A percentile compares a stretch with the other conserved stretches of the same genome.
These are phyloP conservation scores for Pterophyllum scalare DNA, from an alignment of 2,113 vertebrate species.

Conservation along the genomic window DNA sequence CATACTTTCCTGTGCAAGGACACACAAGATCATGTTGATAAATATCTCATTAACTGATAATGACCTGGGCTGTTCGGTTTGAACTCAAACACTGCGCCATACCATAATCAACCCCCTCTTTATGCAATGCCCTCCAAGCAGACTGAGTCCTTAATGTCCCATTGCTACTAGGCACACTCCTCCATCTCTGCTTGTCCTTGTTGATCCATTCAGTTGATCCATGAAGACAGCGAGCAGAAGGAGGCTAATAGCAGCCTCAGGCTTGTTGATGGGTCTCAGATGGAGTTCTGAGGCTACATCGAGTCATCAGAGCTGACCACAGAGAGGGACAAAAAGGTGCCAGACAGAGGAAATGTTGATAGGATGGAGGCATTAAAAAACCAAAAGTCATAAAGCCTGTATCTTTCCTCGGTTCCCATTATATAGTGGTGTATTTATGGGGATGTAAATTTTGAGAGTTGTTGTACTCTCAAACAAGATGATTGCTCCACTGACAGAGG, in stretches of 20 bases:
- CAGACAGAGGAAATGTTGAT: constrained; percentile 4
- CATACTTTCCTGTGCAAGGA: background rate
- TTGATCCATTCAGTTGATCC: constrained; percentile 46
- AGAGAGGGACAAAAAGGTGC: accelerated
- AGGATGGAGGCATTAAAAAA: background rate
- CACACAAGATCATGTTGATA: constrained; percentile 33
- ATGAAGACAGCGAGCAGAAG: constrained; percentile 59
- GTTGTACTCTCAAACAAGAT: background rate
- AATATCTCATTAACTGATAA: constrained; percentile 57
- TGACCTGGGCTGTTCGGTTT: constrained; percentile 15
- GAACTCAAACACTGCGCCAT: background rate
- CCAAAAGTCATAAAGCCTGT: background rate
- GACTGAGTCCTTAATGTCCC: constrained; percentile 16
- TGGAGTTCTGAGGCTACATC: constrained; percentile 28
- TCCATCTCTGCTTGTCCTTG: constrained; percentile 24
- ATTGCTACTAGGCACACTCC: constrained; percentile 1
- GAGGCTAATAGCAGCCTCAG: constrained; percentile 61
- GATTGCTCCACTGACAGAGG: constrained; percentile 20
- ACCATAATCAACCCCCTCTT: background rate
- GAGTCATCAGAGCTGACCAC: constrained; percentile 16
- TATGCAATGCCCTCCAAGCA: background rate
- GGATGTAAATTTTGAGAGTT: background rate
- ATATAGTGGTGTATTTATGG: background rate
- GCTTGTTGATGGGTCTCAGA: constrained; percentile 25
- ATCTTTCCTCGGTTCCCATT: background rate